phyloP scores from a whole-genome alignment of 2,113 vertebrate species.

The Macheiramphus alcinus region DNA sequence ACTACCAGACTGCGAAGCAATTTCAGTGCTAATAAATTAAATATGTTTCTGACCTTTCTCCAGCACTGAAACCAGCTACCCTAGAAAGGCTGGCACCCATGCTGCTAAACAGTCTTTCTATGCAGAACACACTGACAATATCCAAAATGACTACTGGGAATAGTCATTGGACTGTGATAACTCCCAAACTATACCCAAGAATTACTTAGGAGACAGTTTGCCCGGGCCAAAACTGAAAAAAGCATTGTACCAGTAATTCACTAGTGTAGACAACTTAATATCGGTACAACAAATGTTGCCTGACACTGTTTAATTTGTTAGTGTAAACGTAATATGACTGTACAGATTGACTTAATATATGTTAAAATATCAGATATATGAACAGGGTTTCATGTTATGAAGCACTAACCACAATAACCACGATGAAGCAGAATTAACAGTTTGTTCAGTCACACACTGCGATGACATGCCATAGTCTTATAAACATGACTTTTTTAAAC shows the following conservation, averaged over 20 bases:
- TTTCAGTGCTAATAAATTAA: neutral
- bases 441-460: neutral
- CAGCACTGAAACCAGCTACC: neutral
- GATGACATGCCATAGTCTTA: neutral
- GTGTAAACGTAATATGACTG: neutral
- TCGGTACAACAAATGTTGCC: accelerated
- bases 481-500: neutral
- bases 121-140: neutral
- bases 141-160: neutral
- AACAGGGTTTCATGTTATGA: neutral
- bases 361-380: neutral
- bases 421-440: neutral
- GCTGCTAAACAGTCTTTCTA: neutral
- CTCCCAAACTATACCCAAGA: neutral
- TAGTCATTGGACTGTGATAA: neutral
- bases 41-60: neutral
- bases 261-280: neutral
- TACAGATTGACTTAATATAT: neutral
- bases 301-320: neutral
- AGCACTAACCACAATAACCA: neutral
- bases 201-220: neutral
- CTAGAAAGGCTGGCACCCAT: neutral
- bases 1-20: neutral
- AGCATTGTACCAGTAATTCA: neutral
- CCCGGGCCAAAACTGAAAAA: neutral